Base-by-base conservation (phyloP, 1,140 invertebrate species). In the Ips typographus region DNA sequence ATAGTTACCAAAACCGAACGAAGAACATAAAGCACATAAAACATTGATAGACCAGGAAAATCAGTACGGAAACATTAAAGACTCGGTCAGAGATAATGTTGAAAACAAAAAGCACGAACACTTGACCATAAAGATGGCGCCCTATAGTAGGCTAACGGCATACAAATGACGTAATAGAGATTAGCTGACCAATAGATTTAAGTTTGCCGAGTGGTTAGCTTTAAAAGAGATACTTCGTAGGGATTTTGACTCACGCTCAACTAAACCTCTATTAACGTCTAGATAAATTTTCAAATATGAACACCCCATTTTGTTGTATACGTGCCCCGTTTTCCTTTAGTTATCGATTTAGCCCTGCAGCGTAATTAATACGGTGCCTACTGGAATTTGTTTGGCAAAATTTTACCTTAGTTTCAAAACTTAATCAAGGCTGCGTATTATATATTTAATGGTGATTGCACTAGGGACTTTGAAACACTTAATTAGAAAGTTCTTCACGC, bases 121-220 rank as follows among this genome's bases (percentile, higher is more conserved):
- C 65, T 67, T 67, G 56, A 60, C 65, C 65, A 67, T 67, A 67
- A 67, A 67, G 65, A 67, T 67, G 66, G 58, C 58, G n/a, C 51
- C 49, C 57, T 8, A 22, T 22, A 38, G 57, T 41, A 47, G 57
- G 58, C 43, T 59, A 60, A 67, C 66, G 49, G 66, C 56, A 68
- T 68, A 68, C 66, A 62, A 68, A 68, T 68, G 58, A 68, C 8
- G 66, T 62, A 68, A 68, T 61, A 62, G 66, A 60, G 66, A 68
- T 68, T 61, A 68, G 59, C 59, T 53, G 4, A n/a, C 57, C 65
- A 60, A 52, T 59, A 49, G 47, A 60, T 67, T 57, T 39, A 57
- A 47, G 64, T 44, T 65, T 57, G 42, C 53, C 64, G 61, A 64
- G 41, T 64, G 62, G 62, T 64, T 42, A 55, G 49, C 49, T 58